Conservation (phyloP, 2,797 vertebrate genomes). For the Leptatherina wallacei region DNA sequence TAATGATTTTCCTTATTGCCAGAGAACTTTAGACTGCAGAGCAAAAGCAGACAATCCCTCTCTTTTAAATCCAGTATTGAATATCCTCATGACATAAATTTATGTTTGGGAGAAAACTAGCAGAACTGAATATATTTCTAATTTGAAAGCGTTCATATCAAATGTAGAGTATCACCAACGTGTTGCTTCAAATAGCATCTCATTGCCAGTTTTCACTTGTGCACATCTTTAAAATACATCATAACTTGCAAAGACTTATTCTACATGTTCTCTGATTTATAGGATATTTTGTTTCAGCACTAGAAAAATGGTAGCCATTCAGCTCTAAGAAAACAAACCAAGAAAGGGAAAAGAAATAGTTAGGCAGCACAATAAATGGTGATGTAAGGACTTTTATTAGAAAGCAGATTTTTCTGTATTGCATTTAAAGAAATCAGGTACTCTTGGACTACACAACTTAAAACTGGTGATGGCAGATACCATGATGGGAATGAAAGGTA, state of each 20-base stretch:
- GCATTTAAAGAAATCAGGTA: constrained; percentile 83
- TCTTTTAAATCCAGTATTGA: no score
- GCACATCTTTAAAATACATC: constrained; percentile 1
- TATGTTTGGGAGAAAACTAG: no score
- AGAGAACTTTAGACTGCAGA: no score
- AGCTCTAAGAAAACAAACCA: neutral
- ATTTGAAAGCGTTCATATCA: no score
- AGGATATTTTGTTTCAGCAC: constrained; percentile 9
- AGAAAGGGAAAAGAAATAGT: constrained; percentile 30
- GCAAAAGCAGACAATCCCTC: no score
- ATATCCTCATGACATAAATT: no score
- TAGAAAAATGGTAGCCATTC: neutral
- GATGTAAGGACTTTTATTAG: constrained; percentile 86
- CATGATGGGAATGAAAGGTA: constrained; percentile 79
- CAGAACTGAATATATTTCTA: no score
- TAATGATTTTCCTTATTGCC: neutral
- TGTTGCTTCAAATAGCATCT: neutral
- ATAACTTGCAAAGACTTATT: neutral
- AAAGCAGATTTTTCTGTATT: constrained; percentile 85
- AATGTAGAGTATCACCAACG: neutral
- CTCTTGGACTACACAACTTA: constrained; percentile 78
- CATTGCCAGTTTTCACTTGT: constrained; percentile 13
- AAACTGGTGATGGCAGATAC: constrained; percentile 75
- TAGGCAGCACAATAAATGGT: constrained; percentile 52
- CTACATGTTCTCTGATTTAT: neutral